These are phyloP conservation scores for Limosa lapponica DNA, from an alignment of 2,797 vertebrate genomes.

Conservation along the genomic window DNA sequence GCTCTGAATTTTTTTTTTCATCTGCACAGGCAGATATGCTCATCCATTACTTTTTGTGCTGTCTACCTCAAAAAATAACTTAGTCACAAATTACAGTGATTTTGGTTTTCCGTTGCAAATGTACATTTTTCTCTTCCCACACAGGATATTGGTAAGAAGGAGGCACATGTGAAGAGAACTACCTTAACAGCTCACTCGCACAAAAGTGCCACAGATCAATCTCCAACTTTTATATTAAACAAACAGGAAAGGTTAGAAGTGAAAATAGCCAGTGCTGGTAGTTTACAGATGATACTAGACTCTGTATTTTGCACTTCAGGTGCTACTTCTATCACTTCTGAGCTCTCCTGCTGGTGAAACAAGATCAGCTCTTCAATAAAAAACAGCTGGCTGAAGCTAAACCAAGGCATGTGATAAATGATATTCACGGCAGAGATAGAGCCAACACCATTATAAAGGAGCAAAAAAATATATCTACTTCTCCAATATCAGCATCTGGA, in stretches of 20 bases:
- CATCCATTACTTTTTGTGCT: not conserved
- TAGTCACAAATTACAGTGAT: not conserved
- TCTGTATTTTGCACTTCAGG: not conserved
- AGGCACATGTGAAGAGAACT: not conserved
- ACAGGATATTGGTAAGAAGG: slow-evolving; percentile 42
- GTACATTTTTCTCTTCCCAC: not conserved
- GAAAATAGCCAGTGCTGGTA: not conserved
- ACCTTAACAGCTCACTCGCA: not conserved
- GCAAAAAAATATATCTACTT: not conserved
- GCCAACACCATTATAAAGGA: not conserved
- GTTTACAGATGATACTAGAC: not conserved
- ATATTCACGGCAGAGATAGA: not conserved
- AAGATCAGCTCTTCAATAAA: slow-evolving; percentile 33
- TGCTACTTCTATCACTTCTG: slow-evolving; percentile 38
- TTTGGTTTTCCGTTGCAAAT: slow-evolving; percentile 4
- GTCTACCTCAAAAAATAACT: not conserved
- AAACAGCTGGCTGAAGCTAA: slow-evolving; percentile 43
- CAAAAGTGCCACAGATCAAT: not conserved
- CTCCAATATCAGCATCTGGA: not conserved
- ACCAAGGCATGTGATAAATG: not conserved
- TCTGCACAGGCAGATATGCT: not conserved
- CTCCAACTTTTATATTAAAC: not conserved
- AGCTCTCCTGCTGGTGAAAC: slow-evolving; percentile 29
- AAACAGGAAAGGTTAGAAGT: not conserved
- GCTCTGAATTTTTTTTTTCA: not conserved